Conservation (phyloP, 2,113 vertebrate species). For the Apistogramma diplotaenia region DNA sequence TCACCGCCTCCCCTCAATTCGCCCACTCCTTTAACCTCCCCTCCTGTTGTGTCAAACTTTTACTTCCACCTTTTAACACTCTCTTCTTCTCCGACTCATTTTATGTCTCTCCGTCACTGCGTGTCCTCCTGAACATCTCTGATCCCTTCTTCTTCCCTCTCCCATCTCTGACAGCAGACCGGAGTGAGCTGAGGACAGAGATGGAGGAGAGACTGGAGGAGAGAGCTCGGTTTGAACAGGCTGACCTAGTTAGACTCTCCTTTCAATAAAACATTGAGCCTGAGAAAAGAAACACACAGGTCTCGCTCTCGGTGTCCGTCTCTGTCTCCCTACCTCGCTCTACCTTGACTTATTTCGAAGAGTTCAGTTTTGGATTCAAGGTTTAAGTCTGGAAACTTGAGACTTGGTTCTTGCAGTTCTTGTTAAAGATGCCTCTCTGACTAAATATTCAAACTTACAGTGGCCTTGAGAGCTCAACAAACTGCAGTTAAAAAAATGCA, state of each 20-base stretch:
- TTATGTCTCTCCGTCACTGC: not conserved
- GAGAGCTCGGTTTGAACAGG: slow-evolving; percentile 25
- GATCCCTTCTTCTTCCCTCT: not conserved
- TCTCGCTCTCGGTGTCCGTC: not conserved
- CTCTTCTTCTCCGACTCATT: not conserved
- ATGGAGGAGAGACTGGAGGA: slow-evolving; percentile 4
- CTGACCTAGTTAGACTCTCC: slow-evolving; percentile 59
- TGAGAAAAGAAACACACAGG: slow-evolving; percentile 14
- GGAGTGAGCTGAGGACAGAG: slow-evolving; percentile 54
- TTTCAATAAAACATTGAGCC: slow-evolving; percentile 59
- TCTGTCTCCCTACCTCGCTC: not conserved
- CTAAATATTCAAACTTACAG: not conserved
- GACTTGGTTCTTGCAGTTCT: not conserved
- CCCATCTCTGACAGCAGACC: not conserved
- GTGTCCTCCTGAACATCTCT: not conserved
- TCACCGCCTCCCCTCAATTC: not conserved
- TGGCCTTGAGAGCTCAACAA: not conserved
- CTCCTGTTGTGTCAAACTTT: not conserved
- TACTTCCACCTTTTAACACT: not conserved
- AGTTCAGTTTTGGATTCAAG: not conserved
- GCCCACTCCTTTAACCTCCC: not conserved
- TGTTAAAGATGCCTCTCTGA: not conserved
- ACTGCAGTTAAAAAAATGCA: not conserved
- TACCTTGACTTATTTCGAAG: not conserved
- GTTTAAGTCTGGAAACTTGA: not conserved